These are phyloP conservation scores for Drosophila multiciliata DNA, from an alignment of 2,888 invertebrate genomes.

Conservation along the genomic window DNA sequence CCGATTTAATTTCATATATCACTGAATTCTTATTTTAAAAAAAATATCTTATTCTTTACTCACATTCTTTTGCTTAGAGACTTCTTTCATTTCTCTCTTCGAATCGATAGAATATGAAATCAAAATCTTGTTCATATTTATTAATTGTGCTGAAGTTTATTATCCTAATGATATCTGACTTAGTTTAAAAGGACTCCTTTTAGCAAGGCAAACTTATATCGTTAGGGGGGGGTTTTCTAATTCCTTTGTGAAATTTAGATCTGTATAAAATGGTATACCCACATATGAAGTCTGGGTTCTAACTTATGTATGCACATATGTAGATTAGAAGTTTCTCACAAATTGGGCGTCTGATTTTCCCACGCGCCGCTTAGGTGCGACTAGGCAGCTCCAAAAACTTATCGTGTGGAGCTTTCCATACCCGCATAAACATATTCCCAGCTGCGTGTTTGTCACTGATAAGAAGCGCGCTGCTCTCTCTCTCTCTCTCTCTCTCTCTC, in stretches of 20 bases:
- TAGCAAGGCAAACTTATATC: not conserved
- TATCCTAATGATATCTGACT: too few species aligned
- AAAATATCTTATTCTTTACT: not conserved
- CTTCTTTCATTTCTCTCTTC: not conserved
- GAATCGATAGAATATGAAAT: not conserved
- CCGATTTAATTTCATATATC: not conserved
- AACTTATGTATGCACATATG: not conserved
- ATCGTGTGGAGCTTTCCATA: slow-evolving; percentile 60
- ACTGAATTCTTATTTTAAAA: not conserved
- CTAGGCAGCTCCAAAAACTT: slow-evolving; percentile 33
- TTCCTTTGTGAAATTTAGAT: not conserved
- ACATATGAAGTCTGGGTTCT: not conserved
- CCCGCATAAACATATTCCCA: slow-evolving; percentile 53
- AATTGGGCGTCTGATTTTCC: slow-evolving; percentile 45
- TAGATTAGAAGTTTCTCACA: slow-evolving; percentile 40
- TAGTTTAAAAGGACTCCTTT: not conserved
- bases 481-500: not conserved
- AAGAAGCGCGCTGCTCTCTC: slow-evolving; percentile 12
- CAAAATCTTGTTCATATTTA: not conserved
- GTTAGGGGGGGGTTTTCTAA: not conserved
- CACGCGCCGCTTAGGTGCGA: slow-evolving; percentile 32
- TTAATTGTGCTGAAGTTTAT: not conserved
- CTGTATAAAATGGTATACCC: not conserved
- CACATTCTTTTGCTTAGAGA: not conserved
- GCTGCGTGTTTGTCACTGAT: slow-evolving; percentile 27